Evolutionary conservation across 2,888 invertebrate species (phyloP).

Genomic region (Linnaemya vulpina): DNA sequence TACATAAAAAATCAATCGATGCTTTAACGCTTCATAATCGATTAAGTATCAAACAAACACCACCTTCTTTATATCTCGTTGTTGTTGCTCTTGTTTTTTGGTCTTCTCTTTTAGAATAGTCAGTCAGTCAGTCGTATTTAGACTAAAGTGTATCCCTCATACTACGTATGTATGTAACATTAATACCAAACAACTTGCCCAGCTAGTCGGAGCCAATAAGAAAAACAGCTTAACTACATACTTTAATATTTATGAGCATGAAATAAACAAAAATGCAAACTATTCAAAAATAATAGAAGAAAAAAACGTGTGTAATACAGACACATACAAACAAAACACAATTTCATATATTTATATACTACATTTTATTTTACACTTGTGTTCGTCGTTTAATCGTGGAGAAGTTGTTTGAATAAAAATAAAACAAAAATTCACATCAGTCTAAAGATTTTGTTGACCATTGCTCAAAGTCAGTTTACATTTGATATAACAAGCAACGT

Average conservation of each 20-base stretch:
- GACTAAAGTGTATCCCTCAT: constrained; percentile 36
- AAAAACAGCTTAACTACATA: constrained; percentile 7
- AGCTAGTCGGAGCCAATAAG: neutral
- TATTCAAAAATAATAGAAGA: constrained; percentile 13
- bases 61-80: constrained; percentile 24
- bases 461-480: constrained; percentile 65
- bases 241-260: constrained; percentile 60
- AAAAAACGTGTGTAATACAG: constrained; percentile 43
- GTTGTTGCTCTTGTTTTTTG: constrained; percentile 36
- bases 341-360: constrained; percentile 31
- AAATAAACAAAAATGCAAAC: constrained; percentile 59
- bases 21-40: constrained; percentile 21
- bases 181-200: constrained; percentile 17
- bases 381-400: constrained; percentile 53
- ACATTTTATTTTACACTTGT: constrained; percentile 58
- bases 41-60: constrained; percentile 21
- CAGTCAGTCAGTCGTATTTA: too few species aligned
- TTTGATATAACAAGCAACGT: constrained; percentile 56
- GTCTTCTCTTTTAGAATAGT: constrained; percentile 56
- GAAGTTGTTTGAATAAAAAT: constrained; percentile 48
- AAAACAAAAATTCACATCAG: constrained; percentile 61
- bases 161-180: constrained; percentile 12
- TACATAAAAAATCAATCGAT: neutral
- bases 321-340: constrained; percentile 26
- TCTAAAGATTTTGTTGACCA: constrained; percentile 64